Conservation (phyloP, 2,113 vertebrate genomes). For the Nycticebus coucang region DNA sequence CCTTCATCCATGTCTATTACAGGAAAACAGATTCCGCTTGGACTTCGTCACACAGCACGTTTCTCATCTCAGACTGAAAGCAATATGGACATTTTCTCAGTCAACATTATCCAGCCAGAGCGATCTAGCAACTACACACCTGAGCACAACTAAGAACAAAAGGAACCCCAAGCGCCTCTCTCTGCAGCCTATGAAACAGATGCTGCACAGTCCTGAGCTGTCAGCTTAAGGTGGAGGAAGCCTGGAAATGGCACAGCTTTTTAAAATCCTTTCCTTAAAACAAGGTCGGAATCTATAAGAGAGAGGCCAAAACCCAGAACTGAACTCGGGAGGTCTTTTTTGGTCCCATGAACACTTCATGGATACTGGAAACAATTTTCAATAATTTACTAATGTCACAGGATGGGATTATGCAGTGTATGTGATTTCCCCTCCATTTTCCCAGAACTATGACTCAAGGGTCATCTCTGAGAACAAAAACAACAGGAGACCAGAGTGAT, state of each 20-base stretch:
- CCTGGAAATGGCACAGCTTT: not conserved
- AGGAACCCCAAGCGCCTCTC: no score
- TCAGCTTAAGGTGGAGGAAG: not conserved
- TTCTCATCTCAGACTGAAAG: not conserved
- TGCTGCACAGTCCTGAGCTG: not conserved
- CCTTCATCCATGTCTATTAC: not conserved
- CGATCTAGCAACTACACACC: not conserved
- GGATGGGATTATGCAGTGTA: not conserved
- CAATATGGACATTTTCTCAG: not conserved
- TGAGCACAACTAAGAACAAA: not conserved
- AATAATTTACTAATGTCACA: not conserved
- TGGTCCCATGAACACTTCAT: not conserved
- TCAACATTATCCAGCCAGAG: not conserved
- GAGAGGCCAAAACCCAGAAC: not conserved
- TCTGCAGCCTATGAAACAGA: not conserved
- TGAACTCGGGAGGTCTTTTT: not conserved
- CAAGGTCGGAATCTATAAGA: not conserved
- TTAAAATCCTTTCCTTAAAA: not conserved
- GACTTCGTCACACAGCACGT: not conserved
- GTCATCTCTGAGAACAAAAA: constrained; percentile 10
- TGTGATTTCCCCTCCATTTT: not conserved
- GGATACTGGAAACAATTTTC: not conserved
- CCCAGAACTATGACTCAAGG: not conserved
- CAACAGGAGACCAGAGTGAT: not conserved
- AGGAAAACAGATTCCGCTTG: not conserved